Conservation (phyloP, 2,797 vertebrate genomes). For the Neoniphon sammara region DNA sequence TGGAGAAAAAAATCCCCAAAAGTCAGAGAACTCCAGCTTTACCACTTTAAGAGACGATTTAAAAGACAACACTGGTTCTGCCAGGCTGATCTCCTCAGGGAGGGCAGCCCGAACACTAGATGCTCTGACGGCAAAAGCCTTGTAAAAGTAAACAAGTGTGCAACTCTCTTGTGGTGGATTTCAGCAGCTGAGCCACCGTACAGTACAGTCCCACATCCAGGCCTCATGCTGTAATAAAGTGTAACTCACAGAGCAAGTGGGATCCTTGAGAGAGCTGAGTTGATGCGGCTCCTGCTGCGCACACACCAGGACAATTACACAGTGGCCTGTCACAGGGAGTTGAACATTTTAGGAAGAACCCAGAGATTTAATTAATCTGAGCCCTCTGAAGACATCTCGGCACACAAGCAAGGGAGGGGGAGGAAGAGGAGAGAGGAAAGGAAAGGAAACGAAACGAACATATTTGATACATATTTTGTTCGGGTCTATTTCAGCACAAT, state of each 20-base stretch:
- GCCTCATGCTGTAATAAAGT: background rate
- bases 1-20: background rate
- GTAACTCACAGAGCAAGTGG: background rate
- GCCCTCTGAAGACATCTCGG: slow-evolving; percentile 8
- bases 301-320: slow-evolving; percentile 16
- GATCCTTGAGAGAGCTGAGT: background rate
- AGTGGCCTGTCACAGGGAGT: slow-evolving; percentile 15
- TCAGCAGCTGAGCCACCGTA: background rate
- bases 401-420: slow-evolving; percentile 78
- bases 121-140: background rate
- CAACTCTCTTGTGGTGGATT: background rate
- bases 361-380: slow-evolving; percentile 46
- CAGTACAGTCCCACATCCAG: background rate
- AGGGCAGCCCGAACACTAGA: background rate
- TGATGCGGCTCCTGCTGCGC: background rate
- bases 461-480: background rate
- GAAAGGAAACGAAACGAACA: background rate
- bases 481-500: background rate
- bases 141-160: slow-evolving; percentile 7
- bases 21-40: background rate
- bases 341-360: slow-evolving; percentile 35
- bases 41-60: background rate
- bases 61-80: background rate
- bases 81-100: background rate
- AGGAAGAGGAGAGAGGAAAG: slow-evolving; percentile 57